These are phyloP conservation scores for Peromyscus melanophrys DNA, from an alignment of 2,797 vertebrate species.

Conservation along the genomic window DNA sequence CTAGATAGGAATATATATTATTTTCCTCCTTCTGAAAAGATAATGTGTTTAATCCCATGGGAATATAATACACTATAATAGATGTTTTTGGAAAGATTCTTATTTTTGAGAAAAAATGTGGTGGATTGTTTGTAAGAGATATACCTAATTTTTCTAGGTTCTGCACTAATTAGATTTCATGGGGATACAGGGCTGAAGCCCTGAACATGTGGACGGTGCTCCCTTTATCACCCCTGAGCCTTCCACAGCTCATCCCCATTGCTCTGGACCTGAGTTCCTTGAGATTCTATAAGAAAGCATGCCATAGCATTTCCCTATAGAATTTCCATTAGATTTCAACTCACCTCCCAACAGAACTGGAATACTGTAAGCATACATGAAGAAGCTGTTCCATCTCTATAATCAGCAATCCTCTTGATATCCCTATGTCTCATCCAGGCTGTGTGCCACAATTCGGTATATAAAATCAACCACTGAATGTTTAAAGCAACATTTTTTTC, in stretches of 20 bases:
- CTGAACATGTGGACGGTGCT: background rate
- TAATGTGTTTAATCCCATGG: background rate
- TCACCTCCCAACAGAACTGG: background rate
- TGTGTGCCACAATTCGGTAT: background rate
- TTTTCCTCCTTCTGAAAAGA: slow-evolving; percentile 35
- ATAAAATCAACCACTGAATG: background rate
- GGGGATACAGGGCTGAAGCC: background rate
- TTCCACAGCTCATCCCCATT: background rate
- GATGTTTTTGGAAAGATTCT: background rate
- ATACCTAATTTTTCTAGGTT: background rate
- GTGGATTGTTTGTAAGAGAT: background rate
- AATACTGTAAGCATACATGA: background rate
- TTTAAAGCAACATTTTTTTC: slow-evolving; percentile 2
- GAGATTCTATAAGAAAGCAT: background rate
- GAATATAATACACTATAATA: slow-evolving; percentile 14
- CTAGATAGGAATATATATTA: background rate
- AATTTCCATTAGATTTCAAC: background rate
- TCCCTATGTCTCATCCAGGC: background rate
- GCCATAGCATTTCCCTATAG: background rate
- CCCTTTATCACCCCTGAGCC: background rate
- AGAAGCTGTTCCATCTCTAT: background rate
- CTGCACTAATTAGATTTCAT: background rate
- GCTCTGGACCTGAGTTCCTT: background rate
- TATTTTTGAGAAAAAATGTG: background rate
- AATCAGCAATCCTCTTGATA: background rate